Evolutionary conservation across 53 echinoderm and acorn worm species (phyloP), one percentile per base, ranked within the genome.

Genomic region (Actinopyga echinites): DNA sequence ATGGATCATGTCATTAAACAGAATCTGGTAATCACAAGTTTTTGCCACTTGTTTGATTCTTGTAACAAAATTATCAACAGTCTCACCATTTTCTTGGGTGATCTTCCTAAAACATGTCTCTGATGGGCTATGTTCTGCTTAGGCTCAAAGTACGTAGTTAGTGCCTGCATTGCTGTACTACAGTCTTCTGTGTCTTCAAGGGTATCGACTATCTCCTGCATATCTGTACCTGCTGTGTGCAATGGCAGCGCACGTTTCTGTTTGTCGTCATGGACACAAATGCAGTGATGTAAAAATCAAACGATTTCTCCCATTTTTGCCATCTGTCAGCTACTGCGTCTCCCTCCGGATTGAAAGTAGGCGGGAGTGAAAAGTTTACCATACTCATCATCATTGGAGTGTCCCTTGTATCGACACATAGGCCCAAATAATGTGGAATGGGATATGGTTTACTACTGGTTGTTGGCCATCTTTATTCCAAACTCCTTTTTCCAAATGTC

Each of bases 201-300:
- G 19, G 21, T 58, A 69, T 3, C 3, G 37, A 3, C 83, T 35
- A 84, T 77, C 32, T 65, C 84, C 53, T 88, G 79, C 12, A 88
- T 79, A 17, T 83, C 88, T 15, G 53, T 40, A 19, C 75, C 83
- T 12, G 88, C 64, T 22, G 40, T 67, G 45, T 88, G 88, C 52
- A 88, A 26, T 40, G 82, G 37, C 6, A 88, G 30, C 2, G 86
- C 80, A 65, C 29, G 36, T n/a, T 86, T 79, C 55, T 86, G 80
- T 42, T 23, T 80, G 1, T 57, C 25, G 21, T 80, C 24, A 35
- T 34, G 22, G 22, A 80, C 44, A 8, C 79, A 79, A 30, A 30
- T 33, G 30, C 36, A 8, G 29, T 29, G 31, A 68, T 9, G 29
- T 68, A 68, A 34, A 30, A 33, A 30, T 9, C 42, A n/a, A 71